Percentiles rank a stretch among this genome's conserved stretches.
phyloP scores from a whole-genome alignment of 2,113 vertebrate species.

The Pelvicachromis taeniatus region DNA sequence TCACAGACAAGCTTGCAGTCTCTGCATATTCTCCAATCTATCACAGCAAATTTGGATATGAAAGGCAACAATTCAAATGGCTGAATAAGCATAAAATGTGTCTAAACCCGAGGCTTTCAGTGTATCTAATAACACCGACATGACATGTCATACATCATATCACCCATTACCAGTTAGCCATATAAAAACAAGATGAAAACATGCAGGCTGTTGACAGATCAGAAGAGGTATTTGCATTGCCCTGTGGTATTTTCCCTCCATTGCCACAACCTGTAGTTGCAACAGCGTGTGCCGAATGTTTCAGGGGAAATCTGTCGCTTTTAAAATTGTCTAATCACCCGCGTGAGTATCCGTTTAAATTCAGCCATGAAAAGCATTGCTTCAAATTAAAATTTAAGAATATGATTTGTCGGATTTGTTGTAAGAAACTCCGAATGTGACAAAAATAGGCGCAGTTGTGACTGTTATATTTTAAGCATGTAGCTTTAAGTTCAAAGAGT shows the following conservation, averaged over 20 bases:
- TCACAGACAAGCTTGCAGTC: constrained; percentile 73
- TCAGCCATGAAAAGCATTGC: neutral
- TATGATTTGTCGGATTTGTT: neutral
- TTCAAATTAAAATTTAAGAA: neutral
- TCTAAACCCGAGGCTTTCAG: constrained; percentile 66
- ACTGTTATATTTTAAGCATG: constrained; percentile 66
- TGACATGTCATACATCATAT: constrained; percentile 93
- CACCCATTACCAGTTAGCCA: constrained; percentile 80
- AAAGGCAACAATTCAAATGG: constrained; percentile 90
- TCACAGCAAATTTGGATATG: constrained; percentile 88
- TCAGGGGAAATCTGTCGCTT: neutral
- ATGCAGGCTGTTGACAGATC: constrained; percentile 57
- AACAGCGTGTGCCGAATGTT: neutral
- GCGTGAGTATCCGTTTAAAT: neutral
- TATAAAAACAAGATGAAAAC: constrained; percentile 67
- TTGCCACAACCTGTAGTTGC: constrained; percentile 14
- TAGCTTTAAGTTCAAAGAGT: constrained; percentile 74
- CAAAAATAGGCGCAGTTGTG: constrained; percentile 9
- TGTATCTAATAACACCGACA: constrained; percentile 77
- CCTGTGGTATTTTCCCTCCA: constrained; percentile 54
- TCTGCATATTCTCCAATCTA: constrained; percentile 82
- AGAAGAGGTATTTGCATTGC: constrained; percentile 57
- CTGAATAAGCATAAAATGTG: constrained; percentile 90
- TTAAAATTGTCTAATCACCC: neutral
- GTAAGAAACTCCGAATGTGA: constrained; percentile 26